Base-by-base conservation (phyloP, 2,113 vertebrate species). In the Amphiprion ocellaris region DNA sequence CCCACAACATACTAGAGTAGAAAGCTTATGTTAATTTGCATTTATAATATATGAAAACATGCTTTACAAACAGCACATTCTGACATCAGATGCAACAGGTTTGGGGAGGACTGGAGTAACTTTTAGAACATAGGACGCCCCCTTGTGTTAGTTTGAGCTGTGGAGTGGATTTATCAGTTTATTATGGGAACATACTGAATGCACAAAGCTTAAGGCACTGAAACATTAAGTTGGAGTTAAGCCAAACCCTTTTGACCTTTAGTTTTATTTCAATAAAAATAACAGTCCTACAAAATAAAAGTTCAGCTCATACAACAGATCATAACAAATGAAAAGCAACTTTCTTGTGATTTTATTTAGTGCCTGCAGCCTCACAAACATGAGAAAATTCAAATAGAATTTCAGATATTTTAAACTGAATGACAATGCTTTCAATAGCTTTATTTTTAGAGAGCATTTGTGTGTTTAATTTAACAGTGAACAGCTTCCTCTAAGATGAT, bases 81-180 rank as follows among this genome's bases (percentile, higher is more conserved):
- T 70, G 6, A 21, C 11, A 37, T n/a, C 26, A 68, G n/a, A 87
- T 70, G 71, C 85, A 85, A 87, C 83, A 90, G 52, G 88, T 90
- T 77, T 83, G 49, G 21, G 37, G 50, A 55, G 28, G 23, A 55
- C 33, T 64, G 15, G 33, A 64, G 14, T 39, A 70, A 78, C 61
- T 85, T 85, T 64, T 33, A 62, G 54, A 87, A 81, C 61, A 63
- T 44, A 88, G 70, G 80, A 86, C 66, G 89, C 89, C 91, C 90
- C 77, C 90, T 92, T 84, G 91, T 92, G 91, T 92, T 55, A 24
- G 68, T 1, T 37, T 49, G 14, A 53, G 67, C 39, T 77, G 17
- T 67, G 23, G 44, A 81, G 10, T 49, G 8, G 24, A 61, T 52
- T 67, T 53, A 26, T 26, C 26, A 69, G 14, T 5, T 1, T 24